A percentile compares a stretch with the other conserved stretches of the same genome.
phyloP scores from a whole-genome alignment of 2,113 vertebrate genomes.

The Polypterus bichir region DNA sequence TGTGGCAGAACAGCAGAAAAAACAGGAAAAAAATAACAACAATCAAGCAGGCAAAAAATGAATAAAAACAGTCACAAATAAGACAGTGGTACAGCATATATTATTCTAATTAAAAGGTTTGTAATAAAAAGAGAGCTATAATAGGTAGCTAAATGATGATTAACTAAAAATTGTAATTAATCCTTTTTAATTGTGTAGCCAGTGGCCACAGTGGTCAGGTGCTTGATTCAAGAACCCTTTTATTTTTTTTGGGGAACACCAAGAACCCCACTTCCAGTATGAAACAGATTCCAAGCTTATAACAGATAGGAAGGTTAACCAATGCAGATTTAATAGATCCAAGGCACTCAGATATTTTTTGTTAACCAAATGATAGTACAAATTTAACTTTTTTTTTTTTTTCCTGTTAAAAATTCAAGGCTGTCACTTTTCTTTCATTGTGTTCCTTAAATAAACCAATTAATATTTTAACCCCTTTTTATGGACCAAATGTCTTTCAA shows the following conservation, averaged over 20 bases:
- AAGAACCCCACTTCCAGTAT: slow-evolving; percentile 36
- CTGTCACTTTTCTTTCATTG: slow-evolving; percentile 39
- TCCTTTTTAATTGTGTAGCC: slow-evolving; percentile 63
- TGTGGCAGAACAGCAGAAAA: slow-evolving; percentile 1
- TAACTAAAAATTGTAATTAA: slow-evolving; percentile 59
- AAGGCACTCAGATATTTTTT: slow-evolving; percentile 88
- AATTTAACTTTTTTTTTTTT: slow-evolving; percentile 58
- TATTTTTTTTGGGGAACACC: slow-evolving; percentile 21
- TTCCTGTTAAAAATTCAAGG: slow-evolving; percentile 67
- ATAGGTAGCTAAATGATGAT: slow-evolving; percentile 74
- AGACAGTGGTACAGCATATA: slow-evolving; percentile 58
- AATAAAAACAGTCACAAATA: slow-evolving; percentile 14
- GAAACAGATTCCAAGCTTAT: slow-evolving; percentile 61
- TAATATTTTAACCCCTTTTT: slow-evolving; percentile 57
- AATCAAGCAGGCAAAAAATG: background rate
- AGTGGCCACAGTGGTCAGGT: slow-evolving; percentile 51
- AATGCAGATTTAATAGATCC: slow-evolving; percentile 71
- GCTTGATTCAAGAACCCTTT: slow-evolving; percentile 64
- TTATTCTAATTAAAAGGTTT: slow-evolving; percentile 59
- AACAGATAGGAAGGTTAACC: slow-evolving; percentile 78
- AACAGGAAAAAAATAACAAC: slow-evolving; percentile 28
- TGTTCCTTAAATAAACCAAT: slow-evolving; percentile 55
- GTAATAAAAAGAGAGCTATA: slow-evolving; percentile 51
- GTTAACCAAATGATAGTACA: slow-evolving; percentile 76
- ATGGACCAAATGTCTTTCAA: slow-evolving; percentile 67